phyloP scores from a whole-genome alignment of 2,797 vertebrate genomes.

The Erethizon dorsatum region DNA sequence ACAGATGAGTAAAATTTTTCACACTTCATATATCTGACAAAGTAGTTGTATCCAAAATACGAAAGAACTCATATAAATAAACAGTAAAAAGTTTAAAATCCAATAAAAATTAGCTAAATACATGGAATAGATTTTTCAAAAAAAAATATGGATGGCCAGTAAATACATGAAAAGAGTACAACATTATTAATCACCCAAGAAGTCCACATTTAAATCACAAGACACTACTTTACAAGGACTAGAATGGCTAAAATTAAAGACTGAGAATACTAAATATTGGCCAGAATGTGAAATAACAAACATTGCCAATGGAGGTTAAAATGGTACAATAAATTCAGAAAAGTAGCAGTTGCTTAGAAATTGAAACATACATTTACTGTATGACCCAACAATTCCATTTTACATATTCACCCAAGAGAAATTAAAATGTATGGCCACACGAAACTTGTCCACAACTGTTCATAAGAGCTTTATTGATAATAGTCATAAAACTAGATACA shows the following conservation, averaged over 20 bases:
- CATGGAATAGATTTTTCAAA: constrained; percentile 1
- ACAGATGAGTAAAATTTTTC: constrained; percentile 3
- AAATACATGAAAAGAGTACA: not conserved
- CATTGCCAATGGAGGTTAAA: not conserved
- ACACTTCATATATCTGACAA: not conserved
- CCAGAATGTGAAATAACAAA: not conserved
- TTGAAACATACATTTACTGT: not conserved
- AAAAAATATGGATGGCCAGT: not conserved
- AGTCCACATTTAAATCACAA: constrained; percentile 22
- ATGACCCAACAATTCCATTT: not conserved
- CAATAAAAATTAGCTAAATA: not conserved
- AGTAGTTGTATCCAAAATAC: not conserved
- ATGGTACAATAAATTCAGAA: not conserved
- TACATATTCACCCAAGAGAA: not conserved
- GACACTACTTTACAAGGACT: not conserved
- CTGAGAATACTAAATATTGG: not conserved
- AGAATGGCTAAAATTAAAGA: not conserved
- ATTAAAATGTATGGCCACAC: not conserved
- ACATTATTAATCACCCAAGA: not conserved
- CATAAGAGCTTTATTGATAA: not conserved
- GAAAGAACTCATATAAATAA: not conserved
- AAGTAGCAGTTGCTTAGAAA: not conserved
- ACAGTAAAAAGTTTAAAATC: constrained; percentile 25
- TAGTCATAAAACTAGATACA: not conserved
- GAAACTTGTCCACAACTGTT: not conserved